Evolutionary conservation across 64 coral and sea anemone species (phyloP).

Genomic region (Stylophora pistillata): DNA sequence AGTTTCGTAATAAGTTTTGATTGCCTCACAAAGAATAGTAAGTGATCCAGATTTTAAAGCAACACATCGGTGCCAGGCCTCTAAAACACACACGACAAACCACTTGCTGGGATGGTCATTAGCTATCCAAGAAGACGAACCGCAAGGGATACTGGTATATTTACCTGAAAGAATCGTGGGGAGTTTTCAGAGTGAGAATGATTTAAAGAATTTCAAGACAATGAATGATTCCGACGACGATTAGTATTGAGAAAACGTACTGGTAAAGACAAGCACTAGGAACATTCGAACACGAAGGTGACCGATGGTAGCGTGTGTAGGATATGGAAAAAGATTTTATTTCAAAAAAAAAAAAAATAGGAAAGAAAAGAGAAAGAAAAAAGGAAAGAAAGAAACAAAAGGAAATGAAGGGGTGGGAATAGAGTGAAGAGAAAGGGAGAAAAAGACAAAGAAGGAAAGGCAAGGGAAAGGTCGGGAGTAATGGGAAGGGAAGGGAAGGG

Average conservation of each 20-base stretch:
- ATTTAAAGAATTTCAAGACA: neutral
- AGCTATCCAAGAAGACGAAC: constrained; percentile 23
- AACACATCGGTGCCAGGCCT: constrained; percentile 39
- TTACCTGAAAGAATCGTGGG: neutral
- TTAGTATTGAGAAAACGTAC: neutral
- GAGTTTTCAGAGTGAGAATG: neutral
- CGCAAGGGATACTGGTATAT: neutral
- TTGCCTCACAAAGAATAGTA: neutral
- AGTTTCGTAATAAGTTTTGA: constrained; percentile 18
- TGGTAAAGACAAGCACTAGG: no score
- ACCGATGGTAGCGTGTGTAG: no score
- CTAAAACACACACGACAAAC: constrained; percentile 36
- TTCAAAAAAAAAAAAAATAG: neutral
- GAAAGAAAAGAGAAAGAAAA: neutral
- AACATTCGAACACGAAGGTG: no score
- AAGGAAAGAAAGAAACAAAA: neutral
- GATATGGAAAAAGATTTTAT: neutral
- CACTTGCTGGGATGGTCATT: constrained; percentile 23
- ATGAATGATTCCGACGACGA: neutral
- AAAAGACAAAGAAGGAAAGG: neutral
- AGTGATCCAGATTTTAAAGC: neutral
- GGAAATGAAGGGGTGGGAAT: neutral
- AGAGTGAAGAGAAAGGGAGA: neutral
- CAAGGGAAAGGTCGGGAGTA: neutral
- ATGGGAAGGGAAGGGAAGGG: neutral